Conservation (phyloP, 53 echinoderm and acorn worm species). For the Holothuria leucospilota region DNA sequence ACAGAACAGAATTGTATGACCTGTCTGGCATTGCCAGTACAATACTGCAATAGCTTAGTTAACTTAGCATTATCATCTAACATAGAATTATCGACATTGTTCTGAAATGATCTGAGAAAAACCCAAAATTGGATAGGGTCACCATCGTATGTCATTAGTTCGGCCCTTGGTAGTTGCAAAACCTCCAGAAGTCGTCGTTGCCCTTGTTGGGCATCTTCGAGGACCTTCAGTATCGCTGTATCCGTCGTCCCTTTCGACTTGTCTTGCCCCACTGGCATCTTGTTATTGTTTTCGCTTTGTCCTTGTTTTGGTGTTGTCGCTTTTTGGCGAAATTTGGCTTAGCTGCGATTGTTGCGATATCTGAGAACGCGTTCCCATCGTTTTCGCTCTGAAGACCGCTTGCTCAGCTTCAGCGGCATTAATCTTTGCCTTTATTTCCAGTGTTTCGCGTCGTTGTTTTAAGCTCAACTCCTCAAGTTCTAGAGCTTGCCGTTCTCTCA, state of each 20-base stretch:
- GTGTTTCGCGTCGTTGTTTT: constrained; percentile 9
- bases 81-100: constrained; percentile 38
- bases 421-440: constrained; percentile 38
- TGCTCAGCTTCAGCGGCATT: constrained; percentile 41
- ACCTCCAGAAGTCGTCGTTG: constrained; percentile 41
- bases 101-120: constrained; percentile 60
- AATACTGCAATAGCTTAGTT: constrained; percentile 54
- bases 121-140: constrained; percentile 54
- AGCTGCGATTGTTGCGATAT: no score
- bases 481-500: background rate
- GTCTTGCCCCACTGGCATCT: no score
- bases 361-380: no score
- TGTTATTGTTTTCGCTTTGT: no score
- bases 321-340: no score
- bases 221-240: background rate
- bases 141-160: constrained; percentile 60
- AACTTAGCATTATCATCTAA: constrained; percentile 46
- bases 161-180: constrained; percentile 46
- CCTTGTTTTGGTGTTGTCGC: no score
- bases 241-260: background rate
- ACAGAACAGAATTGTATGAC: constrained; percentile 65
- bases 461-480: constrained; percentile 26
- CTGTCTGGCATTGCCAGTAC: constrained; percentile 53
- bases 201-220: background rate
- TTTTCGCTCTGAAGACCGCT: background rate